Percentiles rank a stretch among this genome's conserved stretches.
Evolutionary conservation across 2,797 vertebrate species (phyloP).

Genomic region (Decapterus maruadsi): DNA sequence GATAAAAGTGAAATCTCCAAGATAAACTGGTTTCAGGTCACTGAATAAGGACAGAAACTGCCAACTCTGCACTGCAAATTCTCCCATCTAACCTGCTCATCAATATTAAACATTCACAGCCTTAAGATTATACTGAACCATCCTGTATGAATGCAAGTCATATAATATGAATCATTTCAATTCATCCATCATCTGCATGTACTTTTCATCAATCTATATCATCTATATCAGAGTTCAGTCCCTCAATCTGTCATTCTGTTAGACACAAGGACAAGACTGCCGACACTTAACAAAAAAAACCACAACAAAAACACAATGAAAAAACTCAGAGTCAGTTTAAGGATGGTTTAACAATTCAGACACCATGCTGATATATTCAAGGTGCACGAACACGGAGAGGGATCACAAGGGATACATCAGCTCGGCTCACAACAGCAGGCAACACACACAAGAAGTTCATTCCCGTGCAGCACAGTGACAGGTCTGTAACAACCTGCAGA

Average conservation of each 20-base stretch:
- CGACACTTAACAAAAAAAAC: constrained; percentile 1
- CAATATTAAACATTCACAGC: background rate
- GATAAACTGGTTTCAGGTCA: constrained; percentile 71
- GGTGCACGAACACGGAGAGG: constrained; percentile 49
- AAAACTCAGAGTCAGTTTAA: background rate
- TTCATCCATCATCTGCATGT: background rate
- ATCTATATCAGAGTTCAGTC: constrained; percentile 1
- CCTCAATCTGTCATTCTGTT: constrained; percentile 12
- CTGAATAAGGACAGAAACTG: constrained; percentile 49
- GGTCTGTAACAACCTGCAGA: constrained; percentile 30
- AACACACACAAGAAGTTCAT: constrained; percentile 60
- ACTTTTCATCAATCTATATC: constrained; percentile 6
- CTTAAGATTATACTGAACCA: constrained; percentile 1
- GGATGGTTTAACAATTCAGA: constrained; percentile 27
- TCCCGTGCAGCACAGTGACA: constrained; percentile 60
- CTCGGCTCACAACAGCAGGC: constrained; percentile 36
- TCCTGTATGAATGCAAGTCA: background rate
- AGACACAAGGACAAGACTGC: constrained; percentile 4
- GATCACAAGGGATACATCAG: constrained; percentile 43
- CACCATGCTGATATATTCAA: constrained; percentile 56
- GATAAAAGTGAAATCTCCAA: constrained; percentile 38
- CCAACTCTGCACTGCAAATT: constrained; percentile 21
- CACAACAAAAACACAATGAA: background rate
- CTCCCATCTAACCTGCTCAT: background rate
- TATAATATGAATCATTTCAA: constrained; percentile 8